Percentiles rank a stretch among this genome's conserved stretches.
Conservation (phyloP, 2,113 vertebrate genomes). For the Carlito syrichta region DNA sequence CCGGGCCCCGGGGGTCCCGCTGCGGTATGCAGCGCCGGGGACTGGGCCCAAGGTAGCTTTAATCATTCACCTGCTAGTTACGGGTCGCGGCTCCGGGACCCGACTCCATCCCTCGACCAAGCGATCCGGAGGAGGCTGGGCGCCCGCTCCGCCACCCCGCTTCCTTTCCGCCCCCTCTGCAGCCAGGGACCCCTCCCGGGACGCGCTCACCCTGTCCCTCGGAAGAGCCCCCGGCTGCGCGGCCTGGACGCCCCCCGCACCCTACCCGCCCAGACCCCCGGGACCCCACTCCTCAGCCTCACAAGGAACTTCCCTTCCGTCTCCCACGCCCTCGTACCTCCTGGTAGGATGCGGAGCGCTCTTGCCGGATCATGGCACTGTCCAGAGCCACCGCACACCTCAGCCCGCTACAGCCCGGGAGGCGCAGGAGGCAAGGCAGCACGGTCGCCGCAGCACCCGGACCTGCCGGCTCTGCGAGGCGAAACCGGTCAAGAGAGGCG, state of each 20-base stretch:
- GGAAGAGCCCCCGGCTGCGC: not conserved
- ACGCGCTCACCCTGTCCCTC: not conserved
- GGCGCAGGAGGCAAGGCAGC: too few species aligned
- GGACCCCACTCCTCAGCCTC: not conserved
- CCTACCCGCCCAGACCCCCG: not conserved
- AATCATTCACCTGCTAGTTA: slow-evolving; percentile 48
- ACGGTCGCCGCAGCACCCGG: rapidly evolving
- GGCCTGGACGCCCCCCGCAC: not conserved
- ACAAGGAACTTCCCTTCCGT: not conserved
- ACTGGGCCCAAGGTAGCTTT: not conserved
- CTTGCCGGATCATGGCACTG: slow-evolving; percentile 85
- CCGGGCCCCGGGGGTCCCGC: not conserved
- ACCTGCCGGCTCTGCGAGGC: not conserved
- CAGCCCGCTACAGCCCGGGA: not conserved
- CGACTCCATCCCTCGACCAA: not conserved
- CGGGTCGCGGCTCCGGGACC: not conserved
- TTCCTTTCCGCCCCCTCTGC: not conserved
- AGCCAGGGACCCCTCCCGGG: not conserved
- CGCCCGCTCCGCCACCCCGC: not conserved
- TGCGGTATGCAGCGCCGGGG: not conserved
- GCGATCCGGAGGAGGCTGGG: not conserved
- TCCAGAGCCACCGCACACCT: not conserved
- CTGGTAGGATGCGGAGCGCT: slow-evolving; percentile 85
- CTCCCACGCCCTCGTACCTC: slow-evolving; percentile 83
- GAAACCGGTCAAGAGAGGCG: too few species aligned